These are phyloP conservation scores for Tryphoninae sp. DNA, from an alignment of 2,888 invertebrate genomes.

Conservation along the genomic window DNA sequence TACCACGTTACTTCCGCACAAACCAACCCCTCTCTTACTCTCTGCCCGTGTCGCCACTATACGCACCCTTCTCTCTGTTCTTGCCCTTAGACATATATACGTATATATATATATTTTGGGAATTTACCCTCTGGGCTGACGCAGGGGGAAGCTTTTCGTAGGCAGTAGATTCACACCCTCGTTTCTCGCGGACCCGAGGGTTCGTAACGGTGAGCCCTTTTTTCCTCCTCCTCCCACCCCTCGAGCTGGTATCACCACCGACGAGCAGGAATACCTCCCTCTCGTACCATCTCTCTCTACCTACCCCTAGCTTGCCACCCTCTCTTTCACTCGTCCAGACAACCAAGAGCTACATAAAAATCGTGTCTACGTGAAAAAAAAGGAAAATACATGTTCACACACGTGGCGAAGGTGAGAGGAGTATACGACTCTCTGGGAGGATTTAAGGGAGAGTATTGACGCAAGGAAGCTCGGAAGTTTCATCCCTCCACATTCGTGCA, in stretches of 20 bases:
- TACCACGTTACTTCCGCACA: conserved; percentile 32
- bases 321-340: conserved; percentile 50
- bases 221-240: not conserved
- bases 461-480: conserved; percentile 15
- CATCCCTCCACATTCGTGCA: not conserved
- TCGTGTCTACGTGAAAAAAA: conserved; percentile 38
- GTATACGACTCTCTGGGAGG: conserved; percentile 14
- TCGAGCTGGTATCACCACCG: conserved; percentile 36
- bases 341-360: conserved; percentile 48
- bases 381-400: conserved; percentile 22
- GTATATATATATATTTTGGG: conserved; percentile 23
- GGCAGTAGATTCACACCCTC: conserved; percentile 70
- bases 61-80: conserved; percentile 12
- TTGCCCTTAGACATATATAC: conserved; percentile 40
- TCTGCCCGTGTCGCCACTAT: not conserved
- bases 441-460: conserved; percentile 47
- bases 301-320: conserved; percentile 12
- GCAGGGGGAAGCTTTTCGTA: conserved; percentile 64
- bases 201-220: conserved; percentile 45
- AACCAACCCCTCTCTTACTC: conserved; percentile 21
- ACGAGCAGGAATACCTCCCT: conserved; percentile 24
- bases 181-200: conserved; percentile 54
- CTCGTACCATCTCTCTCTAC: conserved; percentile 12
- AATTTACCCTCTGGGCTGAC: conserved; percentile 62
- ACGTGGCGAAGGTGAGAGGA: conserved; percentile 36